These are phyloP conservation scores for Antrozous pallidus DNA, from an alignment of 2,797 vertebrate genomes.

Conservation along the genomic window DNA sequence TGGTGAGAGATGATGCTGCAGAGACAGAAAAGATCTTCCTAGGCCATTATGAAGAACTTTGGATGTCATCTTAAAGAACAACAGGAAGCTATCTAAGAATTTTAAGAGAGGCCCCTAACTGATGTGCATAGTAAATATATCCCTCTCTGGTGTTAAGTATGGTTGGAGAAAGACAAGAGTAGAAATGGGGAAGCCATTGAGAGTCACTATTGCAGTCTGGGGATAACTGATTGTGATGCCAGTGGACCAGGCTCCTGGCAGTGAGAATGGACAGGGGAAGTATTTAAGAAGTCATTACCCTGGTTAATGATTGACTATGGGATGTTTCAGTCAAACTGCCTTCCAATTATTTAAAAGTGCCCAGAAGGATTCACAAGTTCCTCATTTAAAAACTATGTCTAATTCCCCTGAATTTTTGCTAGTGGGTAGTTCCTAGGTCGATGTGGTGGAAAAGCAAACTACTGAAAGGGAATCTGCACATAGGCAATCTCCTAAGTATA, in stretches of 20 bases:
- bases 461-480: neutral
- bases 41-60: neutral
- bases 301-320: neutral
- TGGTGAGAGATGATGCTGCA: neutral
- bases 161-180: neutral
- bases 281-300: neutral
- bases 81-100: neutral
- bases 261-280: neutral
- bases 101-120: neutral
- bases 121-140: neutral
- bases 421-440: neutral
- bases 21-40: neutral
- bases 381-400: neutral
- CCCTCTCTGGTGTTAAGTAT: neutral
- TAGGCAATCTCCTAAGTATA: neutral
- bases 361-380: neutral
- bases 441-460: neutral
- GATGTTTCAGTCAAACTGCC: no score
- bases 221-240: neutral
- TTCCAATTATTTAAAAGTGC: no score
- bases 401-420: neutral
- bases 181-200: neutral
- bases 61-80: neutral
- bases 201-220: neutral
- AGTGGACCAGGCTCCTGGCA: neutral